A percentile compares a stretch with the other conserved stretches of the same genome.
phyloP scores from a whole-genome alignment of 2,113 vertebrate genomes.

The Seriola rivoliana region DNA sequence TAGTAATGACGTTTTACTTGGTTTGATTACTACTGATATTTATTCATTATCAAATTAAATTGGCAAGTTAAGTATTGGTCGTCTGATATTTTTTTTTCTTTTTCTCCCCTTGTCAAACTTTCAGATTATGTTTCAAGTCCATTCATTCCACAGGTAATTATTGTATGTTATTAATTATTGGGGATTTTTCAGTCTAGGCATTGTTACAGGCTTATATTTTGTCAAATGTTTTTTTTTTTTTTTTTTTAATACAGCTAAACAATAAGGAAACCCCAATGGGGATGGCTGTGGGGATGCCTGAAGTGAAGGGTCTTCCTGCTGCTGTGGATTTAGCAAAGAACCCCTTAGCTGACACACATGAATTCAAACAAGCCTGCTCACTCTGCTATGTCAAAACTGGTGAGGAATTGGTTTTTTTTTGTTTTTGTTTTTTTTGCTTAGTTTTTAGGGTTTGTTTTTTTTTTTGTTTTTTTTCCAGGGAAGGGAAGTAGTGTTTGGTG shows the following conservation, averaged over 20 bases:
- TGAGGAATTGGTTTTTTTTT: constrained; percentile 70
- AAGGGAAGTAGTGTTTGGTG: background rate
- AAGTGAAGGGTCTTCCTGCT: constrained; percentile 69
- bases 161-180: background rate
- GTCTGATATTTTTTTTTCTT: background rate
- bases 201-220: background rate
- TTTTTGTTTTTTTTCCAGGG: background rate
- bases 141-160: constrained; percentile 78
- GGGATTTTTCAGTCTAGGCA: background rate
- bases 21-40: too few species aligned
- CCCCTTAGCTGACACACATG: constrained; percentile 94
- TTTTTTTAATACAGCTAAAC: constrained; percentile 82
- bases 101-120: background rate
- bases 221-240: constrained; percentile 20
- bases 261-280: constrained; percentile 86
- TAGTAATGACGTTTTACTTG: background rate
- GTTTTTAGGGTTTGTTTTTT: too few species aligned
- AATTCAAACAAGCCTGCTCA: constrained; percentile 94
- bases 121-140: constrained; percentile 65
- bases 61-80: background rate
- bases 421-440: too few species aligned
- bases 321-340: constrained; percentile 84
- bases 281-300: constrained; percentile 83
- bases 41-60: background rate
- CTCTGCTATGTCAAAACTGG: constrained; percentile 93